Evolutionary conservation across 2,113 vertebrate species (phyloP).

Genomic region (Nipponia nippon): DNA sequence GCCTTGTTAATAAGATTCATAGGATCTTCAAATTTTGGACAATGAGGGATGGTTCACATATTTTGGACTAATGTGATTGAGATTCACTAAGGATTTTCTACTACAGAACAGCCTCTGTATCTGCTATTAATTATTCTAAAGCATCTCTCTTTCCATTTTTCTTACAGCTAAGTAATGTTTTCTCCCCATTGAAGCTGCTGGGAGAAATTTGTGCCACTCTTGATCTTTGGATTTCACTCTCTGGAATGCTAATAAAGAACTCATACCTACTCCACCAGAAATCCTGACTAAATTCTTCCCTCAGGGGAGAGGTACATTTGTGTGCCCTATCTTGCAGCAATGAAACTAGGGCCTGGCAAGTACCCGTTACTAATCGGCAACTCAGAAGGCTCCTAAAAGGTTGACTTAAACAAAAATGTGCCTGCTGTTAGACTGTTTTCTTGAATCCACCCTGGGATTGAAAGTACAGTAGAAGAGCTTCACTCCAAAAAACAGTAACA

Average conservation of each 20-base stretch:
- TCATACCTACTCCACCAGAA: neutral
- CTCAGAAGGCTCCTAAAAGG: neutral
- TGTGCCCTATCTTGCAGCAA: neutral
- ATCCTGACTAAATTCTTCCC: neutral
- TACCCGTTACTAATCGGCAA: accelerated
- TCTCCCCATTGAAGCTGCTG: neutral
- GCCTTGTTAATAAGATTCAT: neutral
- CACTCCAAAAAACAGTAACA: neutral
- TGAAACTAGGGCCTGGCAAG: neutral
- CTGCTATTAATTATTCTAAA: neutral
- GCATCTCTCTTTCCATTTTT: neutral
- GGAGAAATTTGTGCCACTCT: neutral
- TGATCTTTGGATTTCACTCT: neutral
- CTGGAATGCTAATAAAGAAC: neutral
- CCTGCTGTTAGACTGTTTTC: neutral
- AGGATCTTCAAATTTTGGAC: neutral
- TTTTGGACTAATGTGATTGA: neutral
- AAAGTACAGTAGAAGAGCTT: neutral
- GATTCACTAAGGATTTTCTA: neutral
- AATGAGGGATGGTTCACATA: neutral
- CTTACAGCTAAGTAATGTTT: neutral
- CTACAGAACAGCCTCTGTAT: neutral
- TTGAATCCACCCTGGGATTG: neutral
- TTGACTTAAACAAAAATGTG: neutral
- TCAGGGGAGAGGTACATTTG: neutral